Percentiles rank a stretch among this genome's conserved stretches.
phyloP scores from a whole-genome alignment of 2,797 vertebrate genomes.

The Phalloptychus januarius region DNA sequence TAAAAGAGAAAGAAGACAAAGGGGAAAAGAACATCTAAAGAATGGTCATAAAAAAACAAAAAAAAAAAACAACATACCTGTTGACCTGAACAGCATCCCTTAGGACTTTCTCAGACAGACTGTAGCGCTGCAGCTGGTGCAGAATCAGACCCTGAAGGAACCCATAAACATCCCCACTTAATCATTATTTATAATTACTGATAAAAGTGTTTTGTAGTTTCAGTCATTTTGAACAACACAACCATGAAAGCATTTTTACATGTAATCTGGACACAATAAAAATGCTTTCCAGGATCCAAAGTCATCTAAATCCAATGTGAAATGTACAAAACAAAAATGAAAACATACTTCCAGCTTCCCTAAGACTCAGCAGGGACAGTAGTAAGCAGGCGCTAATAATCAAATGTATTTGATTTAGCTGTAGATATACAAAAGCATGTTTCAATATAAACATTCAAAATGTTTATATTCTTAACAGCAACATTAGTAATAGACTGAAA shows the following conservation, averaged over 20 bases:
- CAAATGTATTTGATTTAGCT: not conserved
- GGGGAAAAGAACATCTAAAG: not conserved
- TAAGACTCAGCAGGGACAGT: not conserved
- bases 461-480: not conserved
- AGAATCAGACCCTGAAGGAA: slow-evolving; percentile 90
- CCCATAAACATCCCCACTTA: not conserved
- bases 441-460: not conserved
- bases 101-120: slow-evolving; percentile 95
- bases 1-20: not conserved
- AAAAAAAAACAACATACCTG: slow-evolving; percentile 54
- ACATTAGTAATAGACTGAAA: not conserved
- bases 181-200: not conserved
- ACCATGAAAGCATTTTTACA: not conserved
- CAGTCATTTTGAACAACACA: not conserved
- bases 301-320: not conserved
- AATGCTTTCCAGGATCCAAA: not conserved
- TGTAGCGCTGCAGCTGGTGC: slow-evolving; percentile 93
- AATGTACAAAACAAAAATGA: not conserved
- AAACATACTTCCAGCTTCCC: not conserved
- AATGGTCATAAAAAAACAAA: not conserved
- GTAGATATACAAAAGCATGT: not conserved
- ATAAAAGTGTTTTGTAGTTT: not conserved
- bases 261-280: not conserved
- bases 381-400: not conserved
- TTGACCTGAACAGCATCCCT: slow-evolving; percentile 96